Evolutionary conservation across 2,113 vertebrate genomes (phyloP).

Genomic region (Psittacara wagleri): DNA sequence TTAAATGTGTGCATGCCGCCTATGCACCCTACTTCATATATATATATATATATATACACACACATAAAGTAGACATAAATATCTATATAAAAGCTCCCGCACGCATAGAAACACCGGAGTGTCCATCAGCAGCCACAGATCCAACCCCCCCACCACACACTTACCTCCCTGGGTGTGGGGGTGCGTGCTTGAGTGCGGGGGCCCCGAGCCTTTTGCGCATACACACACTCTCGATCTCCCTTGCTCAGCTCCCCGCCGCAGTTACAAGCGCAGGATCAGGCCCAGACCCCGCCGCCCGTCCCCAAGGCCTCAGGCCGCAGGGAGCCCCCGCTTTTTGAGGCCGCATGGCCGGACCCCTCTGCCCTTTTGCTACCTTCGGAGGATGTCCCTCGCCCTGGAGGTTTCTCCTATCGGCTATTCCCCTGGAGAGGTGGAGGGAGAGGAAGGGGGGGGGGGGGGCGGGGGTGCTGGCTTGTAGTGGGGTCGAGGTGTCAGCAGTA

Average conservation of each 20-base stretch:
- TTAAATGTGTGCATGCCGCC: accelerated
- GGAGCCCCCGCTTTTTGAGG: background rate
- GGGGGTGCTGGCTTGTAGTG: background rate
- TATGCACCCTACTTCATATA: accelerated
- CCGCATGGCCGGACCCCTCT: background rate
- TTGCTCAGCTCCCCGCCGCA: background rate
- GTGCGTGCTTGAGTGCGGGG: background rate
- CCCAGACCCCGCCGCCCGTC: background rate
- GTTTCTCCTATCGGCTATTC: background rate
- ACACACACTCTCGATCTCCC: background rate
- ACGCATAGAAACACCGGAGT: accelerated
- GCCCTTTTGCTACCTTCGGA: background rate
- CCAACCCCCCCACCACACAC: background rate
- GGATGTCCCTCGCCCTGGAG: background rate
- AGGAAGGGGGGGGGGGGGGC: background rate
- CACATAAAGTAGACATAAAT: background rate
- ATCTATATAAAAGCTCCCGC: accelerated
- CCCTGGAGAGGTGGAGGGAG: background rate
- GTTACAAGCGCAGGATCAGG: background rate
- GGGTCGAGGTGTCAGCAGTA: slow-evolving; percentile 42
- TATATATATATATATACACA: no score
- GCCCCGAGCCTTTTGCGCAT: no score
- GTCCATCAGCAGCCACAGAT: background rate
- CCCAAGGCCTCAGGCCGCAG: background rate
- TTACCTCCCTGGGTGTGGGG: background rate